phyloP scores from a whole-genome alignment of 2,888 invertebrate genomes.

The Protodeltote pygarga region DNA sequence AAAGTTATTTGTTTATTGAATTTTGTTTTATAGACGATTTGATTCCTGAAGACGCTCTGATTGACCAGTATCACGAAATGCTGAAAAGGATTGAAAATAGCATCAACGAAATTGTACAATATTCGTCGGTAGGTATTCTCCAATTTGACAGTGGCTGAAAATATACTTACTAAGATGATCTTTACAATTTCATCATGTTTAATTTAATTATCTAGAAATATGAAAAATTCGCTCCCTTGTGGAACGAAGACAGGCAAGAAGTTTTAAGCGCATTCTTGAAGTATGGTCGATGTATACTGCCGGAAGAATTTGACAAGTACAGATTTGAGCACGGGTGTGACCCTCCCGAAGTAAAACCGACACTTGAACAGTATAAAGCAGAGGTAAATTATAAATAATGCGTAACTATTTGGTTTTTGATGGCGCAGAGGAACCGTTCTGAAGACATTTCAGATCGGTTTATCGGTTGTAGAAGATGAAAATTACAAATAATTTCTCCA shows the following conservation, averaged over 20 bases:
- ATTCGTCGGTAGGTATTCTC: constrained; percentile 67
- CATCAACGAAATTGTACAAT: constrained; percentile 72
- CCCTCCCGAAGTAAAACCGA: constrained; percentile 87
- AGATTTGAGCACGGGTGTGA: constrained; percentile 76
- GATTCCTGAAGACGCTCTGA: constrained; percentile 85
- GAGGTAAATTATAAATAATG: too few relatives aligned
- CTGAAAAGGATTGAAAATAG: constrained; percentile 78
- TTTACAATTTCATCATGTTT: not conserved
- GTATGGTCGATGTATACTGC: constrained; percentile 91
- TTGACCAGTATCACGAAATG: constrained; percentile 87
- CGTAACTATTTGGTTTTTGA: too few relatives aligned
- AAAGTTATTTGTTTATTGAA: not conserved
- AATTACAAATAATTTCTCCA: too few relatives aligned
- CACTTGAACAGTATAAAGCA: constrained; percentile 91
- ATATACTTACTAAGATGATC: not conserved
- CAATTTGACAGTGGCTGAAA: not conserved
- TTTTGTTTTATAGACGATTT: constrained; percentile 83
- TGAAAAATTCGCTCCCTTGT: constrained; percentile 91
- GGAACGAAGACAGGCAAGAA: constrained; percentile 92
- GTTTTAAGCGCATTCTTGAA: constrained; percentile 92
- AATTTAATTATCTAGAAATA: constrained; percentile 74
- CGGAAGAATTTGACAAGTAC: constrained; percentile 90
- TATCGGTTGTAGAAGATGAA: too few relatives aligned
- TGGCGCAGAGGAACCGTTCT: too few relatives aligned
- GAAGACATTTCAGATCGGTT: too few relatives aligned